Evolutionary conservation across 2,888 invertebrate species (phyloP), one percentile per base, ranked within the genome.

Genomic region (Tanypteryx hageni): DNA sequence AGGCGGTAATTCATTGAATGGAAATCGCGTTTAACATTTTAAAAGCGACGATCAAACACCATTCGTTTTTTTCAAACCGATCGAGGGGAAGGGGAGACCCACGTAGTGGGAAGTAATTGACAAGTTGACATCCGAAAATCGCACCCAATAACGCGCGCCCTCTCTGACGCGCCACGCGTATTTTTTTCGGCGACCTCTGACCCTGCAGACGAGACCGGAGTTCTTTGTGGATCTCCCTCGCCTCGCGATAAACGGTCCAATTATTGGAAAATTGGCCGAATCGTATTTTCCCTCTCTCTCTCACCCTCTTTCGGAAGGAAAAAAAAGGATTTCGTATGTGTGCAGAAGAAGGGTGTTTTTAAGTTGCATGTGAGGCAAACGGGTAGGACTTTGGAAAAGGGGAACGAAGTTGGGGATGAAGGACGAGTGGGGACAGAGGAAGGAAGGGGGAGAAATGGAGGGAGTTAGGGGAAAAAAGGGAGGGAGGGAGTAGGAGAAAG

Each of bases 121-220:
- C 89, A 89, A 89, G 64, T 89, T 89, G 89, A 89, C 89, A 89
- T n/a, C 44, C 89, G 64, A 89, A 61, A 89, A 89, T 89, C 44
- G 89, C 68, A 64, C 44, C 89, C 64, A 18, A 89, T 89, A 89
- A 64, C 89, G 22, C 11, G 18, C 4, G 18, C n/a, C 64, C n/a
- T n/a, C 64, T 64, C 64, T 68, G 68, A 68, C 68, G 11, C 68
- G 18, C 10, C 68, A 18, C 10, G 68, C 68, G n/a, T 76, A 27
- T 22, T 76, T 76, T 11, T 22, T 76, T 22, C 22, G 22, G 27
- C 86, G 86, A 61, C 61, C 86, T 61, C 61, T 61, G 59, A 61
- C 86, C 86, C 58, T 22, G 22, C 9, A 22, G 44, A 57, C 27
- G 14, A 31, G 27, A 5, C 13, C 31, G 11, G 76, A 76, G 76